These are phyloP conservation scores for Steatornis caripensis DNA, from an alignment of 2,113 vertebrate species.

Conservation along the genomic window DNA sequence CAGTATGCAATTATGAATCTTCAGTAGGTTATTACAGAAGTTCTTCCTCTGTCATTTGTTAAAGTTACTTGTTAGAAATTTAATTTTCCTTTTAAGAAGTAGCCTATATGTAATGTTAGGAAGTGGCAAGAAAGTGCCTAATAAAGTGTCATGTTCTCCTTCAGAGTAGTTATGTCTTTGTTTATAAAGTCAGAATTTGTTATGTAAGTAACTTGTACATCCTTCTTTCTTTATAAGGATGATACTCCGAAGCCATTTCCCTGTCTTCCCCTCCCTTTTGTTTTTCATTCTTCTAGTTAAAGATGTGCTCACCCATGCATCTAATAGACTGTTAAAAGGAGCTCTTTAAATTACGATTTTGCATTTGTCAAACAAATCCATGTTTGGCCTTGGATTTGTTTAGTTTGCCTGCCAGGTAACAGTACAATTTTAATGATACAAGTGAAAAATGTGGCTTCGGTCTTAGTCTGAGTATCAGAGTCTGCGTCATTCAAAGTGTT, in stretches of 20 bases:
- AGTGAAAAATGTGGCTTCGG: neutral
- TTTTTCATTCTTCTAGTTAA: neutral
- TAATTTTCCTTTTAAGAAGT: neutral
- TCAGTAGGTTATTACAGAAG: neutral
- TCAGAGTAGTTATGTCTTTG: neutral
- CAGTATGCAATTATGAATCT: neutral
- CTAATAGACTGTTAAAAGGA: neutral
- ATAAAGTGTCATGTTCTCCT: neutral
- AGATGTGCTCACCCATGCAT: neutral
- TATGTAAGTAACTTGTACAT: neutral
- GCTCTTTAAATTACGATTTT: neutral
- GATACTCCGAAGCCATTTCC: neutral
- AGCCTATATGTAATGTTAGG: neutral
- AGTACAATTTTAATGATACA: neutral
- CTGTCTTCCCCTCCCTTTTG: neutral
- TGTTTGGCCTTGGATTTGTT: neutral
- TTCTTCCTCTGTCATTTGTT: neutral
- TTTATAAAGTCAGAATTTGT: neutral
- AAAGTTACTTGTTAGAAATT: neutral
- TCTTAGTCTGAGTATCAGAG: neutral
- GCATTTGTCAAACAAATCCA: neutral
- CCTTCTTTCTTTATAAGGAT: neutral
- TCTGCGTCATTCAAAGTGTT: neutral
- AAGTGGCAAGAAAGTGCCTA: neutral
- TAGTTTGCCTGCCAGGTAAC: neutral